Evolutionary conservation across 2,888 invertebrate genomes (phyloP).

Genomic region (Seira musarum): DNA sequence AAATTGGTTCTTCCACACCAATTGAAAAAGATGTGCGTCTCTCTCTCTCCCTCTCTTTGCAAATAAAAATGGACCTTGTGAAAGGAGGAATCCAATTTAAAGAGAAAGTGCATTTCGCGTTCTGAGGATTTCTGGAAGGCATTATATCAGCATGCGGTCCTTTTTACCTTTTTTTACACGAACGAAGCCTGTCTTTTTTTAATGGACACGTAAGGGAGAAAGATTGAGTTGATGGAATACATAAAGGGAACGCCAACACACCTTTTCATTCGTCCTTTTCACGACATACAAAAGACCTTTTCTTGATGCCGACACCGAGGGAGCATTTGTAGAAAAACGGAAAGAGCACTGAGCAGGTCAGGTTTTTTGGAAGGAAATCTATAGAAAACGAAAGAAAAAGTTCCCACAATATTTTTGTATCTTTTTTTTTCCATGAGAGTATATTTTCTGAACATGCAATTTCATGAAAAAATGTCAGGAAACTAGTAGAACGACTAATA

Average conservation of each 20-base stretch:
- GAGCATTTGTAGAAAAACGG: slow-evolving; percentile 8
- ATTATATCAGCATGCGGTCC: slow-evolving; percentile 17
- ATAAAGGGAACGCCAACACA: slow-evolving; percentile 13
- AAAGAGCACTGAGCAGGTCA: slow-evolving; percentile 49
- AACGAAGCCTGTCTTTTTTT: not conserved
- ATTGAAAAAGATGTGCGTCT: slow-evolving; percentile 7
- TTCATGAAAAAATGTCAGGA: not conserved
- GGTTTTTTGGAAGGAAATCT: slow-evolving; percentile 43
- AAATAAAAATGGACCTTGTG: not conserved
- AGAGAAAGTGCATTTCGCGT: not conserved
- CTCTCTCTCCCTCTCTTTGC: not conserved
- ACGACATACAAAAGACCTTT: not conserved
- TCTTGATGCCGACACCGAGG: slow-evolving; percentile 11
- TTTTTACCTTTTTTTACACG: not conserved
- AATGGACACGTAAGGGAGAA: slow-evolving; percentile 28
- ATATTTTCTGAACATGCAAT: slow-evolving; percentile 19
- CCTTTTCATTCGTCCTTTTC: slow-evolving; percentile 2
- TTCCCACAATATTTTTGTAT: slow-evolving; percentile 21
- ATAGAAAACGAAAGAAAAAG: slow-evolving; percentile 43
- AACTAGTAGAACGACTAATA: too few species aligned
- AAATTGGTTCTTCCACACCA: slow-evolving; percentile 19
- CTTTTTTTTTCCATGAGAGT: not conserved
- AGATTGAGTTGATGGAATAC: slow-evolving; percentile 44
- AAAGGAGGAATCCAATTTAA: slow-evolving; percentile 16
- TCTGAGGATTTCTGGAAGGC: not conserved